Base-by-base conservation (phyloP, 2,797 vertebrate species). In the Enteromius viviparus region DNA sequence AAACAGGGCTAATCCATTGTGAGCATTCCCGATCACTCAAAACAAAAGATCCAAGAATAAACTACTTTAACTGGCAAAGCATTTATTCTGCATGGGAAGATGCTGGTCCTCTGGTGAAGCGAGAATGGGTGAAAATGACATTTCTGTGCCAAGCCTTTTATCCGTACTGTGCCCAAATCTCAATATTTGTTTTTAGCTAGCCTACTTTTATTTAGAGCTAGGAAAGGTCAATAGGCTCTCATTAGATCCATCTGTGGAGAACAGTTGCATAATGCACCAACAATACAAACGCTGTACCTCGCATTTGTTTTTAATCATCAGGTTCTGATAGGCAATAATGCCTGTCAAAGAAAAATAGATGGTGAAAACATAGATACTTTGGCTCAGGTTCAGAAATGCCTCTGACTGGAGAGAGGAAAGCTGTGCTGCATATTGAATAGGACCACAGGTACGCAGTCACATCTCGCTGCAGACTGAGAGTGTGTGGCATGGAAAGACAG, bases 1-100 rank as follows among this genome's bases (percentile, higher is more conserved):
- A 88, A 86, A 87, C 87, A 87, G 84, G 84, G 69, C 84, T 87
- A 89, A 87, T 87, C 87, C 84, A 32, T 74, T 76, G 87, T 80
- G 80, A 84, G 86, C 68, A 80, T 84, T 78, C 68, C 60, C 37
- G 66, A 88, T 85, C 85, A 84, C 84, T 84, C 87, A 82, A 76
- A 85, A 85, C 81, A 87, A 84, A 75, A 81, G 69, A 84, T 85
- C 84, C 81, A 85, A 81, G 84, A 87, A 85, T 87, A 85, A 85
- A 68, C 51, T 74, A 47, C 82, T 83, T 84, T 78, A 70, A 79
- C 80, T 81, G 82, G 76, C 66, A 72, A 82, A 86, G 82, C 80
- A 75, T 70, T 82, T 60, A 69, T 82, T 66, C 83, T 79, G 83
- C 85, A 84, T 76, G 60, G 69, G 74, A 81, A 76, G 83, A 79